Conservation (phyloP, 2,797 vertebrate species). For the Manis crassicaudata region DNA sequence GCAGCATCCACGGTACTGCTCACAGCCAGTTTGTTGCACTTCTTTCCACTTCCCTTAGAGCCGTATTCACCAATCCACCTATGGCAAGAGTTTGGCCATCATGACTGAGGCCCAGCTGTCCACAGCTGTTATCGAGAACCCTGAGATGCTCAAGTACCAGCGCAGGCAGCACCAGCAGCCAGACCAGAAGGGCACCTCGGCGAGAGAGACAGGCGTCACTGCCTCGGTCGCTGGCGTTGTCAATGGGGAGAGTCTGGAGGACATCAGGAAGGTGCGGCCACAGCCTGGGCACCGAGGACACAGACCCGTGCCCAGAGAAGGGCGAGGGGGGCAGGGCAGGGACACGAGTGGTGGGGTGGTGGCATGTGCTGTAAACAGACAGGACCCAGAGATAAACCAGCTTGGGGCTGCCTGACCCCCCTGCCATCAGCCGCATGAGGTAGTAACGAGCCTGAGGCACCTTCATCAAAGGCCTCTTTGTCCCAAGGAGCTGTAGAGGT, state of each 20-base stretch:
- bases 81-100: conserved; percentile 97
- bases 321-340: neutral
- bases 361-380: neutral
- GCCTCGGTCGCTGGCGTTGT: conserved; percentile 95
- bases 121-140: conserved; percentile 98
- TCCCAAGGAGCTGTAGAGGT: neutral
- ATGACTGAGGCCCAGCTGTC: conserved; percentile 96
- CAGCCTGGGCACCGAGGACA: neutral
- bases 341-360: neutral
- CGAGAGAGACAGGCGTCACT: conserved; percentile 83
- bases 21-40: neutral
- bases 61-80: conserved; percentile 97
- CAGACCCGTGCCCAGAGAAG: neutral
- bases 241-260: conserved; percentile 97
- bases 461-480: neutral
- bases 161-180: conserved; percentile 89
- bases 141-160: conserved; percentile 99
- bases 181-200: conserved; percentile 83
- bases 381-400: neutral
- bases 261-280: conserved; percentile 94
- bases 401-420: neutral
- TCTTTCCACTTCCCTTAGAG: conserved; percentile 87
- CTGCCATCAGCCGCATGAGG: neutral
- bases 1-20: neutral
- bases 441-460: neutral